Base-by-base conservation (phyloP, 2,888 invertebrate species). In the Hydraecia micacea region DNA sequence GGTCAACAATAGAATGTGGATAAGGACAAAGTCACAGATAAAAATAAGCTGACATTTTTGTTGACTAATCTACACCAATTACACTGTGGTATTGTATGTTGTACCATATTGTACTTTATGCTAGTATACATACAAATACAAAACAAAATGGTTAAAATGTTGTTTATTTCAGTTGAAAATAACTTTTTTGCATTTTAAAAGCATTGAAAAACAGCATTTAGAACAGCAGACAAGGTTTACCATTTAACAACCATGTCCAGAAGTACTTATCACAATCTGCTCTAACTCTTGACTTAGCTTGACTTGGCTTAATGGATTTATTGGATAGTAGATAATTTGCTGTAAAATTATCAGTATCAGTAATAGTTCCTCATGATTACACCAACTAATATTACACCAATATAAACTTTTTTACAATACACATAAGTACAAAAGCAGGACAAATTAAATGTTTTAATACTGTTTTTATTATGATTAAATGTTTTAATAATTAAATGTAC, bases 21-120 rank as follows among this genome's bases (percentile, higher is more conserved):
- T 79, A 79, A 67, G 39, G 49, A 79, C 15, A 63, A 77, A 65
- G 28, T 42, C 32, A 25, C 1, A 52, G 25, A 77, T 62, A 82
- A 81, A 55, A 32, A 32, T 69, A 68, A 39, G 46, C 18, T 15
- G 21, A 55, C 36, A 32, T 72, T 55, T 60, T 62, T 55, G 39
- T 18, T 55, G 32, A 63, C 9, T 58, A 62, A 66, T 69, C 9
- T 62, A 32, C n/a, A 68, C 42, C 60, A 63, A 78, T 83, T 62
- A 46, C 11, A 55, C n/a, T 55, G 58, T 71, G 28, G 25, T 71
- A 55, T 62, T 73, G 39, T 36, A 52, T 70, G 39, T 39, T 32
- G 36, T 66, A 21, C 0, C 9, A n/a, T 15, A 46, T 25, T 46
- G 6, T 32, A 15, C 46, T 62, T 74, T 25, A 39, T 6, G 28